Conservation (phyloP, 2,888 invertebrate genomes). For the Nemurella pictetii region DNA sequence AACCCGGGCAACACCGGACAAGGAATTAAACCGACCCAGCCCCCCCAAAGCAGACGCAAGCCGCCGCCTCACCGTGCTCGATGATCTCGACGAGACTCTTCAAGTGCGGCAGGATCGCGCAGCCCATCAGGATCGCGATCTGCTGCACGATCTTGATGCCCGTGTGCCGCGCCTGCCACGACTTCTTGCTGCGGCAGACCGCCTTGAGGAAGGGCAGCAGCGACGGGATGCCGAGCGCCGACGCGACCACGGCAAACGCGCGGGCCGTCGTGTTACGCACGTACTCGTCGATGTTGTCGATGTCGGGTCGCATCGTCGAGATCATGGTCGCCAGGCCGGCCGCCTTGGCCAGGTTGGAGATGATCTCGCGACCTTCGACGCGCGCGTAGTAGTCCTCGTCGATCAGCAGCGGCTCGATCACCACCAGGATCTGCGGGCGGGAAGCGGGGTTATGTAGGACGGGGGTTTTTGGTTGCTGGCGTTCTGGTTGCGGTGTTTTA, state of each 20-base stretch:
- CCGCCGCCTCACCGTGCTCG: conserved; percentile 90
- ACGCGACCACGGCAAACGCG: conserved; percentile 99
- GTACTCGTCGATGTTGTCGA: conserved; percentile 99
- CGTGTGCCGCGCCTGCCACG: conserved; percentile 98
- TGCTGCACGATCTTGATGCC: conserved; percentile 99
- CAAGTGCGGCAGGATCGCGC: conserved; percentile 97
- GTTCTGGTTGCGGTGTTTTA: no score
- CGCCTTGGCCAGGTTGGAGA: conserved; percentile 98
- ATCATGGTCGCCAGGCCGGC: conserved; percentile 99
- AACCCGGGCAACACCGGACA: not conserved
- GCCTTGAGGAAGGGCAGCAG: conserved; percentile 97
- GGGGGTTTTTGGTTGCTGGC: not conserved
- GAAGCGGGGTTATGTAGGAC: no score
- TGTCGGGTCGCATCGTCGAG: conserved; percentile 99
- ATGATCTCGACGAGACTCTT: conserved; percentile 98
- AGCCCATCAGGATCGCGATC: conserved; percentile 99
- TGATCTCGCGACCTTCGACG: conserved; percentile 98
- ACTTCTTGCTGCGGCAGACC: conserved; percentile 98
- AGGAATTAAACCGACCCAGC: not conserved
- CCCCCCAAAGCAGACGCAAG: not conserved
- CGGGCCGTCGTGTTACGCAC: conserved; percentile 99
- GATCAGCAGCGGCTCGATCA: conserved; percentile 96
- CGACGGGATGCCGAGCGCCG: conserved; percentile 95
- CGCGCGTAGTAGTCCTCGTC: conserved; percentile 99
- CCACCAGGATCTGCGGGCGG: conserved; percentile 80